Conservation (phyloP, 2,113 vertebrate species). For the Hydrolagus affinis region DNA sequence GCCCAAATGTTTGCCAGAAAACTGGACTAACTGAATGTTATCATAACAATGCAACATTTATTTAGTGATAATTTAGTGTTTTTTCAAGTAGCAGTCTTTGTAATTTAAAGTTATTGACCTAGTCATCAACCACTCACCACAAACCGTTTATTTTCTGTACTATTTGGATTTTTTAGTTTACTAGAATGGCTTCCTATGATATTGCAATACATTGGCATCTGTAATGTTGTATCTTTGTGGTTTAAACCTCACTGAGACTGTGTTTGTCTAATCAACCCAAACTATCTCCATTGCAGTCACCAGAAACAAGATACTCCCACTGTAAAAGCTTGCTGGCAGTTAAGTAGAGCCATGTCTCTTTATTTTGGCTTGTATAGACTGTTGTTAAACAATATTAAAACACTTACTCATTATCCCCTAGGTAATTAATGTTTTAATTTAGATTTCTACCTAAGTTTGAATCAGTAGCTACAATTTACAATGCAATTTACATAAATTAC, state of each 20-base stretch:
- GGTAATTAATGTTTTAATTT: background rate
- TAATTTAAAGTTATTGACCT: background rate
- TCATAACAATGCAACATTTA: background rate
- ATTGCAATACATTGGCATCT: background rate
- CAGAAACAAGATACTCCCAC: too few species aligned
- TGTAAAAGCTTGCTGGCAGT: too few species aligned
- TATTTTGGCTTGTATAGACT: background rate
- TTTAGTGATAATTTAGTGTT: background rate
- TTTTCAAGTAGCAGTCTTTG: background rate
- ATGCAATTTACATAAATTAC: too few species aligned
- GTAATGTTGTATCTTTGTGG: background rate
- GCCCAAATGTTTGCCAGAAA: background rate
- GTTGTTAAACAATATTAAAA: background rate
- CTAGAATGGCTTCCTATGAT: background rate
- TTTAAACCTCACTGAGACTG: conserved; percentile 17
- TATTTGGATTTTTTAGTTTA: background rate
- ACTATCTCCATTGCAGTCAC: background rate
- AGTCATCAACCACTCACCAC: background rate
- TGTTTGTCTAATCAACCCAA: background rate
- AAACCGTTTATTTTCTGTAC: background rate
- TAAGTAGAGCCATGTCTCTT: too few species aligned
- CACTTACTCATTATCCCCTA: too few species aligned
- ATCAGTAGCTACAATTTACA: background rate
- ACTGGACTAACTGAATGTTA: background rate
- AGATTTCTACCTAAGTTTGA: background rate